Evolutionary conservation across 2,797 vertebrate species (phyloP), one percentile per base, ranked within the genome.

Genomic region (Danio choprae): DNA sequence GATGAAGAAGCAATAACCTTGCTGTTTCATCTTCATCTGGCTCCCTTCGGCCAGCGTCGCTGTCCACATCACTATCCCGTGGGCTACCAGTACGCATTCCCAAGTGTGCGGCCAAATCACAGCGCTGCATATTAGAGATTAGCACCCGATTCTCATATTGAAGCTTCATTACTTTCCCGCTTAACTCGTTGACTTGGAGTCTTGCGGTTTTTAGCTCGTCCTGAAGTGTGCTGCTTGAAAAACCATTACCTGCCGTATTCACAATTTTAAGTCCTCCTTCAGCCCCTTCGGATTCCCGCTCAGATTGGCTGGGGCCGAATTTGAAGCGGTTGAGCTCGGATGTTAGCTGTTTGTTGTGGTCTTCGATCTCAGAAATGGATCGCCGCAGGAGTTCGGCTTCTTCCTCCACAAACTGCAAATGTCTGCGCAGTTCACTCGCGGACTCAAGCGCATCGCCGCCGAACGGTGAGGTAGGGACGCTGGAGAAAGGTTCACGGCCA

Each of bases 391-490:
- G 90, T 88, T 98, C 97, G 0, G 98, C 98, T 87, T 99, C 98
- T 86, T 99, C 98, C 86, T 99, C 98, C 74, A 99, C 97, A 6
- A 99, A 99, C 83, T 99, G 98, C 71, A 99, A 92, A 88, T 99
- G 97, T n/a, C 97, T 94, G 0, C 96, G 95, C 3, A 99, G 93
- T 90, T 99, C 98, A 0, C 90, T 89, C 5, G 96, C 96, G 0
- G 97, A 98, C 87, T 99, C 98, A 78, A 96, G 85, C 0, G 95
- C 93, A 55, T 99, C 98, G 0, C 94, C 92, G 0, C 92, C 91
- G 0, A 95, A 98, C 0, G 98, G 97, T 0, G 97, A 98, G 60
- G 97, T 96, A 87, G 97, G 98, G 91, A 97, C 93, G 87, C 96
- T 95, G 84, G 96, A 94, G 90, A 96, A 90, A 2, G 94, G 96